Evolutionary conservation across 1,140 invertebrate species (phyloP).

Genomic region (Leptestheria dahalacensis): DNA sequence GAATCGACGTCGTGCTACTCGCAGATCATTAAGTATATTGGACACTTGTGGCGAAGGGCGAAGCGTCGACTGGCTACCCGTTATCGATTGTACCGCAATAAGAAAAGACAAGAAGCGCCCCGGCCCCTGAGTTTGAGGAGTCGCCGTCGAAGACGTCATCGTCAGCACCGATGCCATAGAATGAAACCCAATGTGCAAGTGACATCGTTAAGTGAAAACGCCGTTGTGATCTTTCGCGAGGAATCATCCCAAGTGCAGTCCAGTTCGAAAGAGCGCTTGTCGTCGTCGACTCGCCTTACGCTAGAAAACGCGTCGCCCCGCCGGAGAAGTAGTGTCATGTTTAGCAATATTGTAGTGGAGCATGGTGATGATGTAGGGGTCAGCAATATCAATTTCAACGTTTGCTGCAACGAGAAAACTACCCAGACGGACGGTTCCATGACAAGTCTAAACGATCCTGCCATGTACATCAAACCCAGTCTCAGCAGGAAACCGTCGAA

Average conservation of each 20-base stretch:
- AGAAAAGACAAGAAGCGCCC: slow-evolving; percentile 20
- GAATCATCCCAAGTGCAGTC: slow-evolving; percentile 17
- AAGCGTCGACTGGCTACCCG: slow-evolving; percentile 69
- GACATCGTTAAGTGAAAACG: too few relatives aligned
- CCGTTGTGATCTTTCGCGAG: neutral
- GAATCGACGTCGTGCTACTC: slow-evolving; percentile 86
- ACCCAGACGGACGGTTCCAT: slow-evolving; percentile 50
- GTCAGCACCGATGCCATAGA: neutral
- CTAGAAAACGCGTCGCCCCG: slow-evolving; percentile 25
- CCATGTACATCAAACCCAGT: neutral
- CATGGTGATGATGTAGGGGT: slow-evolving; percentile 37
- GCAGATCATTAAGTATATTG: slow-evolving; percentile 92
- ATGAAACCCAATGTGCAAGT: too few relatives aligned
- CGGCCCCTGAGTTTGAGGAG: slow-evolving; percentile 19
- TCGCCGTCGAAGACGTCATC: slow-evolving; percentile 17
- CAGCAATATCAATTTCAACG: slow-evolving; percentile 37
- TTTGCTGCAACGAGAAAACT: slow-evolving; percentile 66
- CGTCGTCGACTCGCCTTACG: neutral
- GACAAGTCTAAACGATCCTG: neutral
- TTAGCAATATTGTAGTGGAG: slow-evolving; percentile 62
- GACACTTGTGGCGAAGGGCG: slow-evolving; percentile 68
- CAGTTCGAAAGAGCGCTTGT: slow-evolving; percentile 11
- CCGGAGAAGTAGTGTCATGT: slow-evolving; percentile 68
- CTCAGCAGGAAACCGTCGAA: neutral
- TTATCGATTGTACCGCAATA: slow-evolving; percentile 51